Percentiles rank a stretch among this genome's conserved stretches.
phyloP scores from a whole-genome alignment of 1,140 invertebrate genomes.

The Adelges cooleyi region DNA sequence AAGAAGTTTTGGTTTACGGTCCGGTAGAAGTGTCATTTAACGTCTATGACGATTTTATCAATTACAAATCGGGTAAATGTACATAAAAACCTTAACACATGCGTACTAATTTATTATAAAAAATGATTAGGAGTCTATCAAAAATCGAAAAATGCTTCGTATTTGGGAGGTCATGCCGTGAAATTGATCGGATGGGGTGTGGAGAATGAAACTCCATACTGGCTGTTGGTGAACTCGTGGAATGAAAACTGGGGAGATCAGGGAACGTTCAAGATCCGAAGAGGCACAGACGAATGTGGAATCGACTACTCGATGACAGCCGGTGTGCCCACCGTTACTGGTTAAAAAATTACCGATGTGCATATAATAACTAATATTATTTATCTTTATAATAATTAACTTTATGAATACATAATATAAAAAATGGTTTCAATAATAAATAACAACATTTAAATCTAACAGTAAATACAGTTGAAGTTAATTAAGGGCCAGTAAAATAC shows the following conservation, averaged over 20 bases:
- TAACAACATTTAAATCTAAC: no score
- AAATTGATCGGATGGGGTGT: constrained; percentile 68
- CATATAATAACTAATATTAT: no score
- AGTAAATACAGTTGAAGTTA: no score
- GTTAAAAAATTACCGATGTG: no score
- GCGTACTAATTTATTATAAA: no score
- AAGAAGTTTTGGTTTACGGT: constrained; percentile 31
- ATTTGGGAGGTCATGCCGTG: constrained; percentile 76
- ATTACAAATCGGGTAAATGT: constrained; percentile 33
- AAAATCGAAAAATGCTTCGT: not conserved
- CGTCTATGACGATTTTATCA: constrained; percentile 33
- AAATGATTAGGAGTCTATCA: not conserved
- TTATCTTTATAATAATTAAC: no score
- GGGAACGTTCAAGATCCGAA: constrained; percentile 80
- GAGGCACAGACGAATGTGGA: constrained; percentile 58
- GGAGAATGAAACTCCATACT: constrained; percentile 50
- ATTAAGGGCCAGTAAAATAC: no score
- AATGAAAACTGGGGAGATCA: constrained; percentile 76
- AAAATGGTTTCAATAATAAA: no score
- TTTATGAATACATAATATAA: no score
- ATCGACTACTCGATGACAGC: constrained; percentile 60
- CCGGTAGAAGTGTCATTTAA: constrained; percentile 31
- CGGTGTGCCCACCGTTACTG: constrained; percentile 35
- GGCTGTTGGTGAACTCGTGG: constrained; percentile 87
- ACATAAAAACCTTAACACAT: not conserved